Evolutionary conservation across 2,888 invertebrate genomes (phyloP), one percentile per base, ranked within the genome.

Genomic region (Zygogramma bicolorata): DNA sequence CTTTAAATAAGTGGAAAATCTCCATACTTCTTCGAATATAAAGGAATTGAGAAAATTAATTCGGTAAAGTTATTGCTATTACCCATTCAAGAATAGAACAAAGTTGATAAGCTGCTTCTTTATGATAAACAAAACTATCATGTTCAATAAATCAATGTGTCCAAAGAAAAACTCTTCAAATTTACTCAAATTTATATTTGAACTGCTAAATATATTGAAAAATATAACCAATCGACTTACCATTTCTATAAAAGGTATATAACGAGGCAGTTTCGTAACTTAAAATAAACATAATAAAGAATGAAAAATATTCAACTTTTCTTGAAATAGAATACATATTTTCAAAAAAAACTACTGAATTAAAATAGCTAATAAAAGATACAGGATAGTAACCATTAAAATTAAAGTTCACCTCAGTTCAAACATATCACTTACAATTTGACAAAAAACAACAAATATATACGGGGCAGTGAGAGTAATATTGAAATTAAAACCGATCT

Each of bases 341-440:
- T 46, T 46, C 18, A 20, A 18, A 46, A 46, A 22, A 49, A 53
- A 62, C 40, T 34, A 34, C 34, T 34, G 2, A 34, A 49, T 60
- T n/a, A 60, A 20, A 60, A 40, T n/a, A 38, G 8, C 46, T 20
- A 46, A 20, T 46, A 46, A 6, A 46, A 46, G 8, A 6, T 18
- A 22, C 18, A 46, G 27, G 69, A 63, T 63, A 69, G 69, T 58
- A 63, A 10, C n/a, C n/a, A 65, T 15, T 18, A 65, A 53, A 49
- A 49, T 8, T 31, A 31, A 31, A 8, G 5, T 31, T 31, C 8
- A 31, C 5, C 8, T 6, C 31, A 31, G 31, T 31, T 31, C 31
- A 31, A 8, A 8, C 31, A 31, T 31, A 31, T 31, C 4, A 31
- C 31, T 8, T n/a, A n/a, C n/a, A n/a, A n/a, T n/a, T n/a, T n/a